Evolutionary conservation across 1,140 invertebrate genomes (phyloP).

Genomic region (Odontomachus brunneus): DNA sequence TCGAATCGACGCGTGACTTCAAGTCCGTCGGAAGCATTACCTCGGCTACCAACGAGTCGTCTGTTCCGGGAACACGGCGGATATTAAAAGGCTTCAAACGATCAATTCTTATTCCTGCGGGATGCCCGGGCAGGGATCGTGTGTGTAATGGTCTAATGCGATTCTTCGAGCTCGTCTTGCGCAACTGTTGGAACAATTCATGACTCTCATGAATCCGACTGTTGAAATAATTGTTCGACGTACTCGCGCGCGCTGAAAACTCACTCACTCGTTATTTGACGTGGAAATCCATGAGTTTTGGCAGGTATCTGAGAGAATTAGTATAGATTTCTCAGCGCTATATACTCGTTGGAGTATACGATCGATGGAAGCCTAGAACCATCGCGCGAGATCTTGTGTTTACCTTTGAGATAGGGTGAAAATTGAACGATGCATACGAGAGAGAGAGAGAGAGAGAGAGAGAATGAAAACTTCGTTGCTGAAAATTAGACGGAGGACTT

Average conservation of each 20-base stretch:
- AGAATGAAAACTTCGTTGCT: slow-evolving; percentile 16
- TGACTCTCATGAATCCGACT: background rate
- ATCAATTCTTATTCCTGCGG: no score
- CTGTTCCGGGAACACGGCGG: no score
- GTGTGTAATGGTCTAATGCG: background rate
- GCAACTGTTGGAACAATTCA: no score
- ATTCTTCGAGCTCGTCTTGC: background rate
- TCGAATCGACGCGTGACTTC: slow-evolving; percentile 3
- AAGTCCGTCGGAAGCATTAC: background rate
- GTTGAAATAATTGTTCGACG: background rate
- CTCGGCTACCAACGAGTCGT: no score
- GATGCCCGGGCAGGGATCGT: background rate
- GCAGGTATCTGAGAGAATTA: no score
- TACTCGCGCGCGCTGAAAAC: background rate
- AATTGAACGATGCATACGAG: slow-evolving; percentile 50
- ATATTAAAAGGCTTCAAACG: no score
- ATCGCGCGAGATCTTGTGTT: slow-evolving; percentile 29
- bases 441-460: no score
- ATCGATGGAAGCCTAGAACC: background rate
- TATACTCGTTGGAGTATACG: background rate
- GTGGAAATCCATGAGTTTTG: no score
- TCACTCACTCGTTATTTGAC: no score
- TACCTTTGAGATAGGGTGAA: slow-evolving; percentile 43
- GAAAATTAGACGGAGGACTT: slow-evolving; percentile 35
- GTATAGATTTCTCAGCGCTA: no score